Evolutionary conservation across 2,888 invertebrate species (phyloP), one percentile per base, ranked within the genome.

Genomic region (Leptinotarsa haldemani): DNA sequence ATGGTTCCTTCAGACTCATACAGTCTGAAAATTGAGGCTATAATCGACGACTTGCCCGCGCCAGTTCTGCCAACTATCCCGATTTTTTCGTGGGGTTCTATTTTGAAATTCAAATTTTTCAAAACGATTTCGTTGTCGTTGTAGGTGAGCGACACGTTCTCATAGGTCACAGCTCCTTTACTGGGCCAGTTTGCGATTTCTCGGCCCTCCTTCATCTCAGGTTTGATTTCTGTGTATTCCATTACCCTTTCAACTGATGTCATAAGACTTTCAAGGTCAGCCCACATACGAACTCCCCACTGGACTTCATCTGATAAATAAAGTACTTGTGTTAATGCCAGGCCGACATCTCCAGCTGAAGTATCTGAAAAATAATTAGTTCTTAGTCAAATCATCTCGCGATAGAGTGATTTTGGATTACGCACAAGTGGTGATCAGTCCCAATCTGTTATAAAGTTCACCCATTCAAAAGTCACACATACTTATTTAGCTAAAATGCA

Each of bases 201-300:
- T 18, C 16, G 15, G 15, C 72, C 72, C 12, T 64, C 56, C 15
- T 72, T 68, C 1, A 53, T 30, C 47, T 72, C 72, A 1, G 69
- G 47, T 65, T 68, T 63, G 20, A 72, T 65, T 47, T 68, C 86
- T 1, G 89, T 83, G 70, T 87, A 87, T 78, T 87, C 87, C 56
- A 85, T 63, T 0, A 94, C 90, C 86, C 97, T 91, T 87, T 98
- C 98, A 0, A 98, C 97, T 7, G 95, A 93, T 3, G 95, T 95
- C 95, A 96, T 95, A 80, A 93, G 93, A 83, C 95, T 96, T 85
- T 88, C 88, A 4, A 87, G 86, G 85, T 97, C 97, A 0, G 97
- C 95, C 82, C 96, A 96, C 86, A 97, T 96, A 2, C 97, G 89
- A 50, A 92, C 88, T 4, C 89, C 90, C 90, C 90, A 91, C 82